Percentiles rank a stretch among this genome's conserved stretches.
These are phyloP conservation scores for Mactra quadrangularis DNA, from an alignment of 1,140 invertebrate genomes.

Conservation along the genomic window DNA sequence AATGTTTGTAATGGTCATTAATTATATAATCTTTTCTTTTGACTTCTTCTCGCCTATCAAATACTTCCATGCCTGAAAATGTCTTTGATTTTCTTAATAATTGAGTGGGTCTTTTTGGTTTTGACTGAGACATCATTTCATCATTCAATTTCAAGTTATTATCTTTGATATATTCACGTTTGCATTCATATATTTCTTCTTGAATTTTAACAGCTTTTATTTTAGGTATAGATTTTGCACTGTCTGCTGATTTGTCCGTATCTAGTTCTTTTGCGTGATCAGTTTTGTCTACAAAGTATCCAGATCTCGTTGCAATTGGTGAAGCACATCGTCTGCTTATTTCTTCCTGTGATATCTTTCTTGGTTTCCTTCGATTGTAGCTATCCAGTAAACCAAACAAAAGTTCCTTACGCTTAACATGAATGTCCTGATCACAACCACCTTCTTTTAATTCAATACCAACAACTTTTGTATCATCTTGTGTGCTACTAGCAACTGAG, in stretches of 20 bases:
- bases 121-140: too few species aligned
- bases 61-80: conserved; percentile 22
- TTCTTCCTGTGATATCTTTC: conserved; percentile 6
- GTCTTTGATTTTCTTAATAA: conserved; percentile 47
- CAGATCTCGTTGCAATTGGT: neutral
- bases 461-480: conserved; percentile 25
- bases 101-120: neutral
- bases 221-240: conserved; percentile 28
- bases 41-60: conserved; percentile 1
- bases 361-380: conserved; percentile 41
- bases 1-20: too few species aligned
- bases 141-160: too few species aligned
- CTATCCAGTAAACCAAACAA: conserved; percentile 47
- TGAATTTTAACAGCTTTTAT: conserved; percentile 54
- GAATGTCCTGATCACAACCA: conserved; percentile 11
- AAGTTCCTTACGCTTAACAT: conserved; percentile 28
- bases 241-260: neutral
- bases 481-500: neutral
- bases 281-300: neutral
- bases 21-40: neutral
- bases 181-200: conserved; percentile 51
- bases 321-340: too few species aligned
- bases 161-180: conserved; percentile 18
- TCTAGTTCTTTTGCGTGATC: neutral
- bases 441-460: conserved; percentile 31